phyloP scores from a whole-genome alignment of 2,797 vertebrate species.

The Cetoscarus ocellatus region DNA sequence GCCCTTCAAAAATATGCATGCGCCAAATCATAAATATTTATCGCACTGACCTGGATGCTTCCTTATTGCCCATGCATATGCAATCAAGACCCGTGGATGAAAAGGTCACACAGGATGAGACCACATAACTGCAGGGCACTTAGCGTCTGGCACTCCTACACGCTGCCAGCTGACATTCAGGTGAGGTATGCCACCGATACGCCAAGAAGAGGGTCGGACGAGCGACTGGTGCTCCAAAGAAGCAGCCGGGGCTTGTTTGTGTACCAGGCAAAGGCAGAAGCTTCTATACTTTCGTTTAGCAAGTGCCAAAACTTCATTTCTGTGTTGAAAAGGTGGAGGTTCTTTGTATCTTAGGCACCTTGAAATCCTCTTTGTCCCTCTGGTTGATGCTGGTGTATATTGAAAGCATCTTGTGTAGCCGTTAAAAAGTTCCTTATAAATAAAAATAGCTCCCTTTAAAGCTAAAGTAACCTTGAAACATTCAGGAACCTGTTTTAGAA shows the following conservation, averaged over 20 bases:
- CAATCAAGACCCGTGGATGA: conserved; percentile 59
- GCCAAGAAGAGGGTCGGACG: conserved; percentile 24
- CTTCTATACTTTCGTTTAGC: neutral
- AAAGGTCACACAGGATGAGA: conserved; percentile 67
- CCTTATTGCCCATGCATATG: conserved; percentile 71
- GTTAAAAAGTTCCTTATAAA: neutral
- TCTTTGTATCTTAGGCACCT: neutral
- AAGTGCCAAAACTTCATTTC: conserved; percentile 15
- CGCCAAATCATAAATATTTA: conserved; percentile 67
- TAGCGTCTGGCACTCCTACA: conserved; percentile 33
- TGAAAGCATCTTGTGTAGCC: neutral
- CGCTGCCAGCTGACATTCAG: conserved; percentile 56
- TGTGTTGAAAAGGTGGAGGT: neutral
- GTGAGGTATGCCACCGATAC: conserved; percentile 40
- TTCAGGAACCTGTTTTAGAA: neutral
- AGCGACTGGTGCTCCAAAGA: conserved; percentile 13
- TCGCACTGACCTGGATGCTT: conserved; percentile 56
- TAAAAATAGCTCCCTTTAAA: neutral
- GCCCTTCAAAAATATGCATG: conserved; percentile 60
- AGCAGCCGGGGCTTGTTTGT: conserved; percentile 11
- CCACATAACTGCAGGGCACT: conserved; percentile 59
- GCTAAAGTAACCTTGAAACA: neutral
- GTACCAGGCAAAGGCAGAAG: neutral
- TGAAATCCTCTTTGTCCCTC: conserved; percentile 1
- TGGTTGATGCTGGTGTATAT: neutral